These are phyloP conservation scores for Anguilla obscura DNA, from an alignment of 2,797 vertebrate genomes.

Conservation along the genomic window DNA sequence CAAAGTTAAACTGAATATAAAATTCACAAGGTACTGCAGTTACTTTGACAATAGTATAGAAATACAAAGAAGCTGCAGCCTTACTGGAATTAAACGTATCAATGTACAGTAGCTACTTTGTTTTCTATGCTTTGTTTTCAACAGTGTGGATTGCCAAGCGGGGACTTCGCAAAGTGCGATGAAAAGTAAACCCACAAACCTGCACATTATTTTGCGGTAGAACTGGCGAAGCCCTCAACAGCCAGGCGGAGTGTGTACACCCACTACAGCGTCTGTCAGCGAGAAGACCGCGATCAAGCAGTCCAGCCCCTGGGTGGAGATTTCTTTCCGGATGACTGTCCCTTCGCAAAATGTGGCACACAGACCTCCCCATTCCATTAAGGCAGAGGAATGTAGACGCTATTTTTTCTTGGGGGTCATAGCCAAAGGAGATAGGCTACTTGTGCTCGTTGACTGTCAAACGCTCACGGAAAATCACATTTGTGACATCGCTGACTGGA, in stretches of 20 bases:
- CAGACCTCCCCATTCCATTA: constrained; percentile 32
- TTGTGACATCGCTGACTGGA: background rate
- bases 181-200: background rate
- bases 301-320: constrained; percentile 43
- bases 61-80: background rate
- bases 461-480: background rate
- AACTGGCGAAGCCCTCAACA: background rate
- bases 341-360: constrained; percentile 34
- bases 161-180: background rate
- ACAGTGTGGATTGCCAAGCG: background rate
- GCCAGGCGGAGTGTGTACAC: constrained; percentile 38
- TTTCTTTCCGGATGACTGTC: constrained; percentile 20
- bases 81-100: background rate
- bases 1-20: background rate
- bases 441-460: background rate
- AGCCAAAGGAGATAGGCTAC: constrained; percentile 50
- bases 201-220: background rate
- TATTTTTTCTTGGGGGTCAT: constrained; percentile 40
- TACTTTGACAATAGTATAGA: background rate
- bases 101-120: background rate
- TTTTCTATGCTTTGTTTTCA: background rate
- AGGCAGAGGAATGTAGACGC: constrained; percentile 36
- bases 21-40: background rate
- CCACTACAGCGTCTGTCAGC: constrained; percentile 14
- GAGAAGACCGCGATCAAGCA: background rate